Conservation (phyloP, 2,797 vertebrate species). For the Cirrhinus molitorella region DNA sequence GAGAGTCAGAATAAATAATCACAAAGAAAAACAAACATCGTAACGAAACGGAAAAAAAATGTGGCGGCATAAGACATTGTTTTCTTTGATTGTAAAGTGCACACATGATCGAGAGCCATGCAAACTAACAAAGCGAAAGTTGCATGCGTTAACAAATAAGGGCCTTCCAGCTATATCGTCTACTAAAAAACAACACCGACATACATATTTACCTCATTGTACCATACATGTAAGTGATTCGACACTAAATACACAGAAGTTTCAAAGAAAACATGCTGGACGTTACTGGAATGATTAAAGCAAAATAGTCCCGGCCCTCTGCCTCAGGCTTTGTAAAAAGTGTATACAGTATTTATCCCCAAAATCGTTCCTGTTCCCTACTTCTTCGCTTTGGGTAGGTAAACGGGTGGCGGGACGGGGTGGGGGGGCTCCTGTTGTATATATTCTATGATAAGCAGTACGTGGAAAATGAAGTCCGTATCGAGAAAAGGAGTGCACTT, state of each 20-base stretch:
- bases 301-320: constrained; percentile 51
- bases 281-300: constrained; percentile 58
- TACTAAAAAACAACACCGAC: constrained; percentile 62
- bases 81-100: constrained; percentile 64
- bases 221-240: constrained; percentile 64
- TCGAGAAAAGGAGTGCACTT: constrained; percentile 39
- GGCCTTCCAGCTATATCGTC: constrained; percentile 57
- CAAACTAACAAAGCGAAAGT: constrained; percentile 78
- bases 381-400: constrained; percentile 42
- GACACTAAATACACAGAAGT: constrained; percentile 64
- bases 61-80: constrained; percentile 57
- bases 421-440: constrained; percentile 50
- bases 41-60: constrained; percentile 31
- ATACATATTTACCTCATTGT: constrained; percentile 61
- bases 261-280: constrained; percentile 67
- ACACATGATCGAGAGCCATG: constrained; percentile 72
- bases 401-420: constrained; percentile 7
- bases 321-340: constrained; percentile 46
- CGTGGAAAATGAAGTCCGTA: constrained; percentile 20
- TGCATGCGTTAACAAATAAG: constrained; percentile 77
- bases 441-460: constrained; percentile 35
- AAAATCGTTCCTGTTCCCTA: constrained; percentile 40
- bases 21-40: neutral
- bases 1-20: constrained; percentile 27
- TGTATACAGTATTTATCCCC: constrained; percentile 48